Percentiles rank a stretch among this genome's conserved stretches.
phyloP scores from a whole-genome alignment of 1,140 invertebrate species.

The Drosophila kikkawai region DNA sequence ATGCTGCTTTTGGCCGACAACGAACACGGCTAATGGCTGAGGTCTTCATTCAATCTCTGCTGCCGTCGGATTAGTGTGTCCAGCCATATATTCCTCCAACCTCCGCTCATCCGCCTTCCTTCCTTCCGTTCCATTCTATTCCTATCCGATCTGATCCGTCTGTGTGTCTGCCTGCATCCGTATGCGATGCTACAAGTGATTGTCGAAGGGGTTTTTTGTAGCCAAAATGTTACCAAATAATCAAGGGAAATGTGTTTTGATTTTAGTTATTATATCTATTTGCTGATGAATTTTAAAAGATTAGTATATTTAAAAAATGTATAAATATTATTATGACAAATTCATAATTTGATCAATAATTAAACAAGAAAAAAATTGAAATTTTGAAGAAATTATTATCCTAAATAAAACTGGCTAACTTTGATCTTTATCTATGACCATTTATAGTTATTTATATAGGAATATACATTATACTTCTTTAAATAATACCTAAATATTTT shows the following conservation, averaged over 20 bases:
- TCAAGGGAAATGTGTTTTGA: neutral
- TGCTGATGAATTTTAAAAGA: neutral
- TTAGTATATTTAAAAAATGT: too few species aligned
- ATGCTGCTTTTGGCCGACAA: slow-evolving; percentile 20
- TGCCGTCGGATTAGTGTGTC: slow-evolving; percentile 58
- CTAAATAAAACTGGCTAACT: too few species aligned
- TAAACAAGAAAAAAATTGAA: neutral
- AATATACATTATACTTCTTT: neutral
- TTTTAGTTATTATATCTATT: neutral
- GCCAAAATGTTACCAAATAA: neutral
- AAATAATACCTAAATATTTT: neutral
- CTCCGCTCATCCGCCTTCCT: slow-evolving; percentile 8
- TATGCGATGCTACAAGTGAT: slow-evolving; percentile 14
- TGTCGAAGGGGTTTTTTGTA: neutral
- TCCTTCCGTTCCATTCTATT: slow-evolving; percentile 32
- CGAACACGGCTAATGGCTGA: slow-evolving; percentile 37
- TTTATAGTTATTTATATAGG: too few species aligned
- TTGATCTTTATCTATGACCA: too few species aligned
- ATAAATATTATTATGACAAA: neutral
- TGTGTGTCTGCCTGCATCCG: slow-evolving; percentile 27
- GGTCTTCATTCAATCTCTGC: slow-evolving; percentile 48
- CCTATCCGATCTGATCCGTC: slow-evolving; percentile 12
- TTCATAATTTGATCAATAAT: too few species aligned
- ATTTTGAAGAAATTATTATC: too few species aligned
- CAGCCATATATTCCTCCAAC: slow-evolving; percentile 34